Conservation (phyloP, 2,888 invertebrate species). For the Epirrhoe alternata region DNA sequence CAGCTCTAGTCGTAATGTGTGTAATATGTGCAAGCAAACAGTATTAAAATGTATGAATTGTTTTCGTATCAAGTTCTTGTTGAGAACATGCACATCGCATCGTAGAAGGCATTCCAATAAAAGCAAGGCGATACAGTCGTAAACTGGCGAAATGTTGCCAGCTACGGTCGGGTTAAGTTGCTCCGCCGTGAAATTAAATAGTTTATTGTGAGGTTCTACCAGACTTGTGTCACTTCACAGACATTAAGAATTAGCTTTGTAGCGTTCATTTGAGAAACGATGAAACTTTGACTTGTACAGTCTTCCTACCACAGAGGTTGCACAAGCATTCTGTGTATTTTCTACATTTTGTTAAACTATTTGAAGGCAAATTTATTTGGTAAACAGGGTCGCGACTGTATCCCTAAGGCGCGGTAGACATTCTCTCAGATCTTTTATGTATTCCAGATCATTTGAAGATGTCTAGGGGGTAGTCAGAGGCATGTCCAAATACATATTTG, state of each 20-base stretch:
- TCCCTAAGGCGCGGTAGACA: too few relatives aligned
- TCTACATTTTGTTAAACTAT: not conserved
- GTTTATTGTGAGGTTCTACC: constrained; percentile 44
- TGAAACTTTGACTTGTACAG: not conserved
- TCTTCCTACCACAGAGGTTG: not conserved
- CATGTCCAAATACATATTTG: too few relatives aligned
- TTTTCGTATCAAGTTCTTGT: constrained; percentile 33
- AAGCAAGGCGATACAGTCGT: constrained; percentile 53
- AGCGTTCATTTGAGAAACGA: not conserved
- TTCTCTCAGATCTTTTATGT: too few relatives aligned
- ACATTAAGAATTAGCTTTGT: not conserved
- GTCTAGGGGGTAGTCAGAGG: too few relatives aligned
- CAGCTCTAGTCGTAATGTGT: not conserved
- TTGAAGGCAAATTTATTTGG: too few relatives aligned
- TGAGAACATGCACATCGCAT: constrained; percentile 37
- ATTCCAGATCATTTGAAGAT: too few relatives aligned
- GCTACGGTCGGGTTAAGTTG: constrained; percentile 44
- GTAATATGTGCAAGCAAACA: constrained; percentile 2
- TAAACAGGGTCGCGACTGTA: too few relatives aligned
- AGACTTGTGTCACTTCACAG: constrained; percentile 3
- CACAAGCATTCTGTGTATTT: constrained; percentile 1
- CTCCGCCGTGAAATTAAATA: constrained; percentile 51
- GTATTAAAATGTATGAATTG: constrained; percentile 26
- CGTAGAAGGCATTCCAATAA: constrained; percentile 52
- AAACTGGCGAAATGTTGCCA: constrained; percentile 52